Evolutionary conservation across 2,888 invertebrate genomes (phyloP).

Genomic region (Hypomecis atomaria): DNA sequence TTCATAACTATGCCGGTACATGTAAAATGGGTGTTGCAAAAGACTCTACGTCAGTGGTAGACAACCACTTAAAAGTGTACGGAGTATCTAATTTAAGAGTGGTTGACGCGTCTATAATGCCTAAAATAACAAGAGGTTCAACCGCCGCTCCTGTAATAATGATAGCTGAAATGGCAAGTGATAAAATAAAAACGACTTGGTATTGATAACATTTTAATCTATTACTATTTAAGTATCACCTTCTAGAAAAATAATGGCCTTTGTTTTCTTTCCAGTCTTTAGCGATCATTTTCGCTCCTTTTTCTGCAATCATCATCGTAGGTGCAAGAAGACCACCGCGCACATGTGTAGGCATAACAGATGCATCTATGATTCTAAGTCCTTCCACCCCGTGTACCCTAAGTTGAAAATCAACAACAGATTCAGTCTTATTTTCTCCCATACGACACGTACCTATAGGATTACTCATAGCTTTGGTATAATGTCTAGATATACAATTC

Average conservation of each 20-base stretch:
- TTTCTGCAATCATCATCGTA: constrained; percentile 80
- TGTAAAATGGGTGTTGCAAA: constrained; percentile 76
- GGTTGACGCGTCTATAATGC: constrained; percentile 76
- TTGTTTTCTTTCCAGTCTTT: constrained; percentile 79
- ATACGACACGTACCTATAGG: constrained; percentile 79
- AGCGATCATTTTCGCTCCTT: constrained; percentile 71
- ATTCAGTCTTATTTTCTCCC: constrained; percentile 71
- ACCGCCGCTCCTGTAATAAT: constrained; percentile 78
- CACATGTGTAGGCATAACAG: constrained; percentile 78
- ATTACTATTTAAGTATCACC: constrained; percentile 59
- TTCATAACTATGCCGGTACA: constrained; percentile 77
- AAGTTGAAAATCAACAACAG: constrained; percentile 74
- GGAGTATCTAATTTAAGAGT: constrained; percentile 71
- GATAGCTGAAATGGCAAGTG: constrained; percentile 81
- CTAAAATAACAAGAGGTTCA: constrained; percentile 76
- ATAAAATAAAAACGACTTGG: constrained; percentile 78
- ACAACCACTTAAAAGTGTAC: constrained; percentile 66
- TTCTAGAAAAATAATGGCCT: constrained; percentile 62
- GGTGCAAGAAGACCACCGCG: constrained; percentile 72
- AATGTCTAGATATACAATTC: constrained; percentile 80
- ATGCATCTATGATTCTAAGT: constrained; percentile 75
- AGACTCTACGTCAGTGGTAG: constrained; percentile 75
- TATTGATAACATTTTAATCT: constrained; percentile 56
- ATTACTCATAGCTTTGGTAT: constrained; percentile 76
- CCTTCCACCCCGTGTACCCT: constrained; percentile 77